Evolutionary conservation across 2,888 invertebrate genomes (phyloP), one percentile per base, ranked within the genome.

Genomic region (Torymus tubicola): DNA sequence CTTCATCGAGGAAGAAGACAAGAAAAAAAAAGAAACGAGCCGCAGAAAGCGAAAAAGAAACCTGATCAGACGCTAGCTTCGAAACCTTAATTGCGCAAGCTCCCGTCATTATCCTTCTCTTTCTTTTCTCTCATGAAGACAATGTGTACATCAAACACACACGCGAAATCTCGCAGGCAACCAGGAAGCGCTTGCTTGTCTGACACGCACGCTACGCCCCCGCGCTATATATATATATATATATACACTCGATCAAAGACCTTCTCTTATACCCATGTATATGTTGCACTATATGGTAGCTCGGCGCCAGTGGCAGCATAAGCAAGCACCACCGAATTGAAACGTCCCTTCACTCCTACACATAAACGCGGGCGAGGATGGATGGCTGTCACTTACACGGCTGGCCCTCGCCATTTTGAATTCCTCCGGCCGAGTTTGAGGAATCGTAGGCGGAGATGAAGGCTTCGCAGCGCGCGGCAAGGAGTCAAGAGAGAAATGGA

Each of bases 371-470:
- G 16, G 12, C 8, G 24, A 83, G 83, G 86, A 85, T 87, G 86
- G 87, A 89, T 88, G 86, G 85, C 84, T 87, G 88, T 88, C 90
- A 86, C 89, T 89, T 84, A 85, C 80, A 82, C 82, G 84, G 83
- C 82, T 57, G 67, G 78, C 77, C 78, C 83, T 83, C 88, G 88
- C 89, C 89, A 89, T 89, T 89, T 89, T 89, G 88, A 86, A 89
- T 88, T 87, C 87, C 84, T 83, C 82, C 70, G 18, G 65, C 85
- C 83, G 88, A 87, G 89, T 89, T 89, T 88, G 89, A 89, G 88
- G 89, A 86, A 89, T 89, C 89, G 90, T 90, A 89, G 90, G 89
- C 89, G 90, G 90, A 89, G 89, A 90, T 90, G 89, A 87, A 87
- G 89, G 88, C 87, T 87, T 88, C 88, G 87, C 85, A n/a, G n/a